Base-by-base conservation (phyloP, 1,140 invertebrate genomes). In the Euwallacea fornicatus region DNA sequence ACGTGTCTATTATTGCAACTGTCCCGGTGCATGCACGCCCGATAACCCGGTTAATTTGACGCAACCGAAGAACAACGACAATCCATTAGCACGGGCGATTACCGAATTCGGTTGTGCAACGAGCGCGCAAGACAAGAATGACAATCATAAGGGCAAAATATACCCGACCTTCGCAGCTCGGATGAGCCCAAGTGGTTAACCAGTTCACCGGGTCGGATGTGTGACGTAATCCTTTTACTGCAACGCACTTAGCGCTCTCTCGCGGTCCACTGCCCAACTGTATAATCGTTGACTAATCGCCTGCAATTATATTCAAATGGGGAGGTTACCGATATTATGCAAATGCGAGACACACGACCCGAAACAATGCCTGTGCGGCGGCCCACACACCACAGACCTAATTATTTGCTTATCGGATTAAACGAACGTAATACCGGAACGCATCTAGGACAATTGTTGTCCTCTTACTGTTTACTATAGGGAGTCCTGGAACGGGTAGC, bases 221-320 rank as follows among this genome's bases (percentile, higher is more conserved):
- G 21, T 69, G 15, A 44, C 15, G 67, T 7, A 69, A 62, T 42
- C 67, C 56, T 50, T 64, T 58, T 62, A 62, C 69, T 71, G 75
- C 73, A 74, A 75, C 71, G 73, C 74, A 77, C 74, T 77, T 78
- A 73, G 66, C 77, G 75, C 78, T 79, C 77, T 79, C 74, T 73
- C 73, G 70, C 76, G 77, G 72, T 77, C 75, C 65, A 73, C 74
- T 73, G 74, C 60, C 78, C 78, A 79, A 78, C 75, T 79, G 77
- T 77, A 75, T 80, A 80, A 80, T 80, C 73, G 75, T 59, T 73
- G 66, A 66, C 77, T 80, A 80, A 80, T 80, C 78, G 73, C 69
- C 77, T 75, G 75, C 75, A 78, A 79, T 80, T 78, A 78, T 78
- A 79, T 78, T 79, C 74, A 76, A 79, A 76, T 72, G 73, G 68